Conservation (phyloP, 2,113 vertebrate genomes). For the Pheucticus melanocephalus region DNA sequence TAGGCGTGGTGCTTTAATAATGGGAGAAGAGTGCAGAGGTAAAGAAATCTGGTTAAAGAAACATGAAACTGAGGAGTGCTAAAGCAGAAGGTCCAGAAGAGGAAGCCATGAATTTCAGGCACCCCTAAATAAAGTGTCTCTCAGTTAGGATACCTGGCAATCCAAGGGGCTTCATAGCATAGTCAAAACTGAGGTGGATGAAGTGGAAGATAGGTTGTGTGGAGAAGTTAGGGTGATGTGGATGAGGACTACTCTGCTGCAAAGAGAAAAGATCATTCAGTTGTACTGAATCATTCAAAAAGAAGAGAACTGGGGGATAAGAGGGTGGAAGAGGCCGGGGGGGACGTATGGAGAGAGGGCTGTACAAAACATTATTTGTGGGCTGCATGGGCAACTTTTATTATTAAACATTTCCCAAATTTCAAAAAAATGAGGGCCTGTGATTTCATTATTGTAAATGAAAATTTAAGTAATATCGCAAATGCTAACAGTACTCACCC, state of each 20-base stretch:
- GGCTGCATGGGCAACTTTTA: not conserved
- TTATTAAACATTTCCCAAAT: not conserved
- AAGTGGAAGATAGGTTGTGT: not conserved
- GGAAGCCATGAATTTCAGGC: not conserved
- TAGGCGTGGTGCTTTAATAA: not conserved
- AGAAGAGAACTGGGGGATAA: rapidly evolving
- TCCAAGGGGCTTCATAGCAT: not conserved
- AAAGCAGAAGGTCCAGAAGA: not conserved
- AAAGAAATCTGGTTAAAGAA: not conserved
- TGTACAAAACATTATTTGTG: not conserved
- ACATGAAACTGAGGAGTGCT: not conserved
- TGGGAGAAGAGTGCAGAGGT: not conserved
- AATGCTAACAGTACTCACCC: not conserved
- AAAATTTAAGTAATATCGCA: not conserved
- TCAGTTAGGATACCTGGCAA: not conserved
- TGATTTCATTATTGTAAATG: not conserved
- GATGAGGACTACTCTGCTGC: not conserved
- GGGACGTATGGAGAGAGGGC: rapidly evolving
- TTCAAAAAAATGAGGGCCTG: not conserved
- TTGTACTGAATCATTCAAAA: not conserved
- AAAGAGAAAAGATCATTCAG: not conserved
- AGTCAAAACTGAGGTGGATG: not conserved
- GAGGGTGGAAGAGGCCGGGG: rapidly evolving
- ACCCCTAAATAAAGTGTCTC: not conserved
- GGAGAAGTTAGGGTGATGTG: not conserved